Evolutionary conservation across 2,113 vertebrate genomes (phyloP).

Genomic region (Triplophysa dalaica): DNA sequence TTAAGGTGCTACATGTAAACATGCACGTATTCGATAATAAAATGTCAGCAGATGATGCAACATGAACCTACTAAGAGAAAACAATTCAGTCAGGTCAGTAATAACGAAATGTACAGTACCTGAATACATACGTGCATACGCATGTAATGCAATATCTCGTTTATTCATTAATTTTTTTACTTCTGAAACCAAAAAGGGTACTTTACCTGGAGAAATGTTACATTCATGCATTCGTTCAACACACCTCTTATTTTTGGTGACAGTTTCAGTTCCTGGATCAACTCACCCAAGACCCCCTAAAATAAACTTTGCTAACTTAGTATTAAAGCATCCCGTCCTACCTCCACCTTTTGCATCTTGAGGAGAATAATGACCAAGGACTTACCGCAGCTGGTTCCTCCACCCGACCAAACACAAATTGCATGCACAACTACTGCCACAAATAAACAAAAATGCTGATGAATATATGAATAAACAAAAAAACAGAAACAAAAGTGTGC

Average conservation of each 20-base stretch:
- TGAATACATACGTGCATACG: conserved; percentile 49
- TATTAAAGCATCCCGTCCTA: conserved; percentile 68
- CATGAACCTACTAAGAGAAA: conserved; percentile 47
- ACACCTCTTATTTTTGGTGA: conserved; percentile 37
- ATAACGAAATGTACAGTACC: conserved; percentile 52
- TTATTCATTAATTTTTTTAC: conserved; percentile 11
- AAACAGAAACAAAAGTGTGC: conserved; percentile 25
- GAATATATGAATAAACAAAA: conserved; percentile 46
- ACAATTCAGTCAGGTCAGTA: conserved; percentile 52
- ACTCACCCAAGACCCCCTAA: conserved; percentile 43
- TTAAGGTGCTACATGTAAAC: conserved; percentile 17
- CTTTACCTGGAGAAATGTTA: conserved; percentile 44
- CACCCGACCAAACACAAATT: conserved; percentile 69
- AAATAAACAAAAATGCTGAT: conserved; percentile 52
- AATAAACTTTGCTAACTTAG: conserved; percentile 35
- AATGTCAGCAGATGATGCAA: conserved; percentile 40
- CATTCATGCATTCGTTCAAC: conserved; percentile 45
- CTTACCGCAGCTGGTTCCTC: conserved; percentile 73
- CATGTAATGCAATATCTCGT: conserved; percentile 42
- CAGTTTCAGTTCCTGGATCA: conserved; percentile 39
- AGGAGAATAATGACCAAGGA: conserved; percentile 69
- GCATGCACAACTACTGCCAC: conserved; percentile 67
- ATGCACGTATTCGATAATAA: conserved; percentile 46
- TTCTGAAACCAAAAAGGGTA: conserved; percentile 28
- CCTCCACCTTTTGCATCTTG: conserved; percentile 72